Evolutionary conservation across 2,888 invertebrate species (phyloP).

Genomic region (Cryptus armator): DNA sequence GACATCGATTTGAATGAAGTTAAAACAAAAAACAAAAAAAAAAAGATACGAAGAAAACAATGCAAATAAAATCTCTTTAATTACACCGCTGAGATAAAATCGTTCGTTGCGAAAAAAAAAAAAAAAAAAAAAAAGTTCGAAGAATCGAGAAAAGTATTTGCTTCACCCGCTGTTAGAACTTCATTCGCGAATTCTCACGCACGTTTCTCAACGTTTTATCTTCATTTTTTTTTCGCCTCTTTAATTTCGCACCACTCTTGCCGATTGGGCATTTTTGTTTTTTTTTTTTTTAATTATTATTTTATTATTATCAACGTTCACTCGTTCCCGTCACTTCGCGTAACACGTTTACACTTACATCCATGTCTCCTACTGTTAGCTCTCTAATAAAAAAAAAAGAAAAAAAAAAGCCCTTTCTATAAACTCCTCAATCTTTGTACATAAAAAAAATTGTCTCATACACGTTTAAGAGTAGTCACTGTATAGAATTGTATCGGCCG

Average conservation of each 20-base stretch:
- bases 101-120: neutral
- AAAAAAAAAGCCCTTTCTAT: slow-evolving; percentile 39
- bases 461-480: slow-evolving; percentile 60
- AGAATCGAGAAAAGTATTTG: slow-evolving; percentile 34
- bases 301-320: slow-evolving; percentile 17
- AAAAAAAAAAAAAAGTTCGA: neutral
- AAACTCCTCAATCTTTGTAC: slow-evolving; percentile 63
- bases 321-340: slow-evolving; percentile 33
- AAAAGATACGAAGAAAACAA: slow-evolving; percentile 3
- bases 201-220: slow-evolving; percentile 23
- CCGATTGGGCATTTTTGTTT: slow-evolving; percentile 22
- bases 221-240: slow-evolving; percentile 11
- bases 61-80: slow-evolving; percentile 50
- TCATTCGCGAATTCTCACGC: slow-evolving; percentile 6
- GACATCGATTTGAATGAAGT: slow-evolving; percentile 82
- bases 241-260: slow-evolving; percentile 45
- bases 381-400: slow-evolving; percentile 36
- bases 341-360: slow-evolving; percentile 46
- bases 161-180: neutral
- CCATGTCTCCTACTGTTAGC: slow-evolving; percentile 62
- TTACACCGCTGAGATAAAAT: slow-evolving; percentile 5
- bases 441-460: slow-evolving; percentile 64
- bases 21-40: neutral
- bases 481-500: slow-evolving; percentile 61
- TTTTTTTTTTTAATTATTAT: neutral